phyloP scores from a whole-genome alignment of 2,113 vertebrate species.

The Lepisosteus osseus region DNA sequence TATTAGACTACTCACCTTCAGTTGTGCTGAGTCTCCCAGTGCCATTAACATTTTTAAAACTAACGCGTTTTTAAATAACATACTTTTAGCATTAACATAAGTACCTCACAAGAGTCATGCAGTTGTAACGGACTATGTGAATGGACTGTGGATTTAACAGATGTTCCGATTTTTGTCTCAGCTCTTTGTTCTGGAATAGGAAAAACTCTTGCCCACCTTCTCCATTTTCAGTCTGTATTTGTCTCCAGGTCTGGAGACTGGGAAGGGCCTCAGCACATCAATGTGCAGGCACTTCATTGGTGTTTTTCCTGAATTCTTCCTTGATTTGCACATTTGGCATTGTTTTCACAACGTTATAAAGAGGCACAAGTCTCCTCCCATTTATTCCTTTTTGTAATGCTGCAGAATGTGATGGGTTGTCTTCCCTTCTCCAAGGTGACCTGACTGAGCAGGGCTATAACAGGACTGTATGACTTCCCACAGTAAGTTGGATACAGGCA shows the following conservation, averaged over 20 bases:
- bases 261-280: conserved; percentile 22
- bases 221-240: conserved; percentile 22
- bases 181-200: conserved; percentile 12
- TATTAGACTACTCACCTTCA: no score
- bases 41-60: no score
- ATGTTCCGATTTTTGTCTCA: not conserved
- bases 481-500: not conserved
- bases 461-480: conserved; percentile 7
- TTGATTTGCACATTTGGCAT: conserved; percentile 8
- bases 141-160: no score
- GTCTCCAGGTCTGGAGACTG: conserved; percentile 10
- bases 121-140: no score
- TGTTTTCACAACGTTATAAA: conserved; percentile 6
- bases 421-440: conserved; percentile 17
- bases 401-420: conserved; percentile 1
- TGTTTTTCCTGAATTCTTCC: not conserved
- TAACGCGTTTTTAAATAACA: no score
- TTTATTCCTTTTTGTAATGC: conserved; percentile 7
- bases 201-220: conserved; percentile 1
- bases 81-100: no score
- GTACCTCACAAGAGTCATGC: no score
- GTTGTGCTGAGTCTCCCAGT: no score
- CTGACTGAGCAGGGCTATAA: conserved; percentile 12
- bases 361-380: conserved; percentile 3
- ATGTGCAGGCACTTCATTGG: conserved; percentile 18